Conservation (phyloP, 2,888 invertebrate species). For the Conops quadrifasciatus region DNA sequence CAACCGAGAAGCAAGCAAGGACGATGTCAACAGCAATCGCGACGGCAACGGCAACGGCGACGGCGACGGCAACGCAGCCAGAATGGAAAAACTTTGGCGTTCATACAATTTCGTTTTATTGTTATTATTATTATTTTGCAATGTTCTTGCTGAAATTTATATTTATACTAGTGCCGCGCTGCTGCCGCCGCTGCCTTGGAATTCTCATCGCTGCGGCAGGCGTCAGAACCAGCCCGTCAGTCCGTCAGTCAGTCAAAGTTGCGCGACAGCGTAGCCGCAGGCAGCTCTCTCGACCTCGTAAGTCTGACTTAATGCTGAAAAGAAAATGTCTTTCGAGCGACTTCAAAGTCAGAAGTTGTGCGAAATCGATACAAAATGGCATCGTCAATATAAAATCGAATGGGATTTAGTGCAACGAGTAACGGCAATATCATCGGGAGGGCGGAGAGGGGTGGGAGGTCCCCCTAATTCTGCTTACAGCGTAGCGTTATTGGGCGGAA, state of each 20-base stretch:
- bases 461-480: constrained; percentile 5
- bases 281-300: constrained; percentile 46
- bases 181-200: neutral
- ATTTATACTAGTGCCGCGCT: constrained; percentile 28
- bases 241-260: constrained; percentile 35
- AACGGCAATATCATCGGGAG: neutral
- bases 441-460: neutral
- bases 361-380: constrained; percentile 57
- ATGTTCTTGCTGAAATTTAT: constrained; percentile 45
- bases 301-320: constrained; percentile 53
- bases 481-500: neutral
- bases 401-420: constrained; percentile 34
- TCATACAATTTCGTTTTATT: constrained; percentile 52
- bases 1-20: constrained; percentile 18
- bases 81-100: constrained; percentile 46
- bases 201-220: neutral
- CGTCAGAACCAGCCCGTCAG: too few species aligned
- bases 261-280: constrained; percentile 18
- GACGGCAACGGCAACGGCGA: constrained; percentile 34
- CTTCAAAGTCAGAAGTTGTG: constrained; percentile 51
- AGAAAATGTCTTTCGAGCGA: constrained; percentile 43
- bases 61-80: constrained; percentile 38
- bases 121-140: constrained; percentile 52
- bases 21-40: constrained; percentile 8
- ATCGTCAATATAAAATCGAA: constrained; percentile 57